Evolutionary conservation across 2,888 invertebrate species (phyloP), one percentile per base, ranked within the genome.

Genomic region (Eumacrocentrus americanus): DNA sequence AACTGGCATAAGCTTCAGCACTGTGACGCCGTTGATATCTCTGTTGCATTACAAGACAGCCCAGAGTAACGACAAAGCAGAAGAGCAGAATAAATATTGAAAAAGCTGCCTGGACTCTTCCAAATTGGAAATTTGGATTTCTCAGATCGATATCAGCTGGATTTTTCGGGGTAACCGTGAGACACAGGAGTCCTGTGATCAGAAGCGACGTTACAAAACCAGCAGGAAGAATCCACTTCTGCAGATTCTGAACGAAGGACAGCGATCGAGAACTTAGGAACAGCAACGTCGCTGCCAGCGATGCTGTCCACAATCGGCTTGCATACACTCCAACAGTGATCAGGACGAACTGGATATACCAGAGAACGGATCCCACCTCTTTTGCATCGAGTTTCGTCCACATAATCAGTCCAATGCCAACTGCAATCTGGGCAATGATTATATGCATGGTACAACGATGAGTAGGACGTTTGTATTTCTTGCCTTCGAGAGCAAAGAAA

Each of bases 231-330:
- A 90, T 87, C 71, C 86, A 83, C 0, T 91, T 91, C 82, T 91
- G 89, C 1, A 94, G 76, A 51, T 89, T 89, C 23, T 92, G 82
- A 58, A 94, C 90, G 79, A 91, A 93, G 72, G 93, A 91, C 2
- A 94, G 84, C 63, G 94, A 94, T 58, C 92, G 88, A 62, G 91
- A 91, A 61, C 94, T 88, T 56, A 95, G 82, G 78, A 95, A 89
- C 25, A 95, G 85, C 34, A 97, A 79, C 4, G 90, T 88, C 34
- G 93, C 85, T 1, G 95, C 91, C 59, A 95, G 83, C 72, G 92
- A 88, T 6, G 91, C 90, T 0, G 94, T 93, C 92, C 94, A 95
- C 54, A 94, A 82, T 61, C 95, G 84, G 50, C 92, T 88, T 61
- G 93, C 91, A 73, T 92, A 91, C 61, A 92, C 90, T 60, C 91